These are phyloP conservation scores for Orius insidiosus DNA, from an alignment of 1,140 invertebrate species.

Conservation along the genomic window DNA sequence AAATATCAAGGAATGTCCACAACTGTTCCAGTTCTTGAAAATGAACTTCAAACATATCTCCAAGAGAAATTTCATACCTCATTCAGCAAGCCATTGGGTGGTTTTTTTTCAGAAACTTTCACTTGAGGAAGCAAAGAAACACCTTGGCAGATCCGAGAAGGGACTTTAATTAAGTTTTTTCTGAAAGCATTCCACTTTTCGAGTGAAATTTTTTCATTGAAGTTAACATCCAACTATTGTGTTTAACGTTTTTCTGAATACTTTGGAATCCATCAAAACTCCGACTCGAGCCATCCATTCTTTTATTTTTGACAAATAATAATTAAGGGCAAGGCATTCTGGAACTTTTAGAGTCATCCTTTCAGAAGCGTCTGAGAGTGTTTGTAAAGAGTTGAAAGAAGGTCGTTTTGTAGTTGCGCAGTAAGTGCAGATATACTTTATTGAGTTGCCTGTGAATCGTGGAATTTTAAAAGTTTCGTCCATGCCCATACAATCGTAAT, in stretches of 20 bases:
- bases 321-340: slow-evolving; percentile 11
- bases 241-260: background rate
- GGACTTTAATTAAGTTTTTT: no score
- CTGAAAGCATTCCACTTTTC: no score
- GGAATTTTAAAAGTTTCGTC: background rate
- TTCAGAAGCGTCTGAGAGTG: background rate
- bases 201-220: no score
- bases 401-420: slow-evolving; percentile 14
- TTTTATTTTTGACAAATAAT: slow-evolving; percentile 3
- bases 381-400: background rate
- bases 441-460: background rate
- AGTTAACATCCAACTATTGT: no score
- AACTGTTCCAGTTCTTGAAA: no score
- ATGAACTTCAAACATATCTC: no score
- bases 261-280: slow-evolving; percentile 2
- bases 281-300: background rate
- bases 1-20: no score
- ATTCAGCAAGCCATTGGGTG: no score
- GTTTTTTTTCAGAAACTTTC: no score
- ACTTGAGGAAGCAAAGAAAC: no score
- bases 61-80: no score
- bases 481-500: slow-evolving; percentile 1
- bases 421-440: slow-evolving; percentile 6
- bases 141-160: no score
- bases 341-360: slow-evolving; percentile 11